Evolutionary conservation across 2,888 invertebrate genomes (phyloP), one percentile per base, ranked within the genome.

Genomic region (Drosophila birchii): DNA sequence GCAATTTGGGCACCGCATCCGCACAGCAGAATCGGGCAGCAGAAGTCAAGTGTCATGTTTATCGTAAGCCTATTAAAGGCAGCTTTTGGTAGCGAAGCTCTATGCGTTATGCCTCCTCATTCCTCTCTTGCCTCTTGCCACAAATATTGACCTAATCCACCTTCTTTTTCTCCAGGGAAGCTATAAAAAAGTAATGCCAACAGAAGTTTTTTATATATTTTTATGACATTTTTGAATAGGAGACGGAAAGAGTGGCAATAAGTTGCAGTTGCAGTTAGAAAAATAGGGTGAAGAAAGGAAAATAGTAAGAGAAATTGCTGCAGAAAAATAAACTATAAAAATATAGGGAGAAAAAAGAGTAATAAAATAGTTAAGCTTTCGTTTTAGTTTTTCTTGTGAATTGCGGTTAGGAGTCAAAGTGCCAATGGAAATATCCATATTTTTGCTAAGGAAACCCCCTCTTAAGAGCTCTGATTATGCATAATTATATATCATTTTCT

Each of bases 21-120:
- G 49, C 51, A 43, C 43, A 36, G 51, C 16, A 51, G 16, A 36
- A 11, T 18, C 47, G 39, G 14, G 58, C 38, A 23, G 55, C 67
- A 74, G 73, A 84, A 83, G 79, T 82, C 79, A 80, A 89, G 92
- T 92, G 92, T 92, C 92, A 88, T 90, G 91, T 92, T 92, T 90
- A 88, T 86, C 78, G 77, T 91, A 91, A 91, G 91, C 92, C 91
- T 91, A 91, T 92, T 92, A 91, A 91, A 81, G 81, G 82, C 79
- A 81, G 89, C 89, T 84, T 75, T 72, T 16, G 51, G 43, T 51
- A 34, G 58, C 39, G 70, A 54, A 70, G 58, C 69, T 70, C 70
- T 51, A 69, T 34, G 54, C 54, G 54, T 67, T 54, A 41, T 70
- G 45, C 18, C 16, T 32, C 23, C 23, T 23, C 9, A 11, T 9